Evolutionary conservation across 53 echinoderm and acorn worm species (phyloP).

Genomic region (Glandiceps talaboti): DNA sequence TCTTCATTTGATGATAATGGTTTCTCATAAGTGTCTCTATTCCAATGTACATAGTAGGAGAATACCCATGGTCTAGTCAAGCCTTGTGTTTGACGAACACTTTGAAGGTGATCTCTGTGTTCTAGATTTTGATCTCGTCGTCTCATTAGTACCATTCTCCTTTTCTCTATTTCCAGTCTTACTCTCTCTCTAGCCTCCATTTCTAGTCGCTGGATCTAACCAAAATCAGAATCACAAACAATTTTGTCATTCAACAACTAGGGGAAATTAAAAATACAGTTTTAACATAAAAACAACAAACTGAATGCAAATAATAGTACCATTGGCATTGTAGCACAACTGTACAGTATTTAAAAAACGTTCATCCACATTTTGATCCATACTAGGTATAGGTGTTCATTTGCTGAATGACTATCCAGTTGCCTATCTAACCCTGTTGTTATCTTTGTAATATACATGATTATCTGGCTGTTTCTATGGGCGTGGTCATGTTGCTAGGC

Average conservation of each 20-base stretch:
- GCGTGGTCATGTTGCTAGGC: no score
- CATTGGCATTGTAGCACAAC: no score
- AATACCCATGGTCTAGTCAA: conserved; percentile 89
- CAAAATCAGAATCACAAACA: no score
- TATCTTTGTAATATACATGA: no score
- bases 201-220: conserved; percentile 61
- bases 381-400: no score
- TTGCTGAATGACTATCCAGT: no score
- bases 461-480: no score
- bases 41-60: conserved; percentile 94
- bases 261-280: neutral
- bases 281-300: neutral
- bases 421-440: no score
- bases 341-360: neutral
- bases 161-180: conserved; percentile 37
- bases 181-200: conserved; percentile 75
- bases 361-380: no score
- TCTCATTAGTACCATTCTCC: conserved; percentile 38
- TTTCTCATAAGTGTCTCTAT: conserved; percentile 72
- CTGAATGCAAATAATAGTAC: neutral
- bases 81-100: conserved; percentile 70
- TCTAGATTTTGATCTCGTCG: conserved; percentile 61
- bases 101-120: conserved; percentile 56
- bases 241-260: neutral
- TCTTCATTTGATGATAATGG: conserved; percentile 52